Evolutionary conservation across 2,888 invertebrate genomes (phyloP).

Genomic region (Colletes collaris): DNA sequence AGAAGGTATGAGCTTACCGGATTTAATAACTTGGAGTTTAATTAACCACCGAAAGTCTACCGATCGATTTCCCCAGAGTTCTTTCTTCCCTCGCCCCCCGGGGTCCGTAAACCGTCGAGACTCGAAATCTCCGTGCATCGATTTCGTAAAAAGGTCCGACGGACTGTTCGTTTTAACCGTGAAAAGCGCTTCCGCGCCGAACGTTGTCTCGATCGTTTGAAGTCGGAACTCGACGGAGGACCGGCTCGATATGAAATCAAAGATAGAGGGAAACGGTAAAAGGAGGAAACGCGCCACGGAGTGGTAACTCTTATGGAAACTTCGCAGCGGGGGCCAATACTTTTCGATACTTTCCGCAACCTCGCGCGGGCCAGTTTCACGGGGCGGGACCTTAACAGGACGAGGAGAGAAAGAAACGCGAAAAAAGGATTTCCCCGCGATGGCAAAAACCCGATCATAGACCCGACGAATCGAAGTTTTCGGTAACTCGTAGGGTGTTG

Average conservation of each 20-base stretch:
- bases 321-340: constrained; percentile 48
- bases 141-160: constrained; percentile 35
- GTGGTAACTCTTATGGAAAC: constrained; percentile 64
- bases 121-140: constrained; percentile 37
- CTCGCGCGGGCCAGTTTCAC: constrained; percentile 44
- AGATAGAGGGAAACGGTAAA: constrained; percentile 10
- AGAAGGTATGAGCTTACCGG: constrained; percentile 72
- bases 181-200: constrained; percentile 46
- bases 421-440: constrained; percentile 21
- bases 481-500: constrained; percentile 47
- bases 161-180: constrained; percentile 46
- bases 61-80: constrained; percentile 77
- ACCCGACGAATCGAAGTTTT: constrained; percentile 49
- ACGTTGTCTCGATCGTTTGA: constrained; percentile 50
- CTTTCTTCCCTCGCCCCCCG: constrained; percentile 43
- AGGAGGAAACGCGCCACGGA: constrained; percentile 35
- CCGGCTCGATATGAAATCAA: constrained; percentile 29
- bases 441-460: constrained; percentile 33
- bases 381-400: constrained; percentile 51
- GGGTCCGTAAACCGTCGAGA: constrained; percentile 48
- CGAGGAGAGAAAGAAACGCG: constrained; percentile 35
- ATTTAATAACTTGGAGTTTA: constrained; percentile 81
- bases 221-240: constrained; percentile 15
- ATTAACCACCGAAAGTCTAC: constrained; percentile 79
- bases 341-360: constrained; percentile 60